Evolutionary conservation across 2,797 vertebrate species (phyloP).

Genomic region (Numenius phaeopus): DNA sequence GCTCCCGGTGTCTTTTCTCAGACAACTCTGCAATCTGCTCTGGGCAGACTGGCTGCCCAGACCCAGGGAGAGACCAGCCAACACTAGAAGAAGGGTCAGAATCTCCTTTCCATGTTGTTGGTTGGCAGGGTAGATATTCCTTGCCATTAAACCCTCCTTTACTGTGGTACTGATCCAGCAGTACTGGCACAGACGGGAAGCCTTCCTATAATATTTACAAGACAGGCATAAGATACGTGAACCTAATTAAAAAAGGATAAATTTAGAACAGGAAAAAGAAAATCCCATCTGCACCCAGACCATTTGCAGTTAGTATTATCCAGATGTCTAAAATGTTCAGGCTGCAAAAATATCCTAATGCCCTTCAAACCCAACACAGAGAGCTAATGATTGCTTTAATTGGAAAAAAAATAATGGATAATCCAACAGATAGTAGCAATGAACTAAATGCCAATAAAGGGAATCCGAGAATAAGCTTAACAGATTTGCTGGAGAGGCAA

Average conservation of each 20-base stretch:
- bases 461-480: constrained; percentile 7
- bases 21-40: neutral
- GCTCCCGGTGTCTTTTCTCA: neutral
- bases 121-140: neutral
- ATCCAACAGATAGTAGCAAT: constrained; percentile 7
- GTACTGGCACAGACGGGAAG: neutral
- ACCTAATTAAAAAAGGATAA: neutral
- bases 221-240: accelerated
- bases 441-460: constrained; percentile 18
- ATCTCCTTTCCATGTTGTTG: neutral
- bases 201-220: neutral
- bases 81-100: neutral
- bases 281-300: neutral
- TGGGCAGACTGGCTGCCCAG: neutral
- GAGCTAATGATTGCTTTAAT: constrained; percentile 18
- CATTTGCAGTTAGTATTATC: neutral
- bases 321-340: neutral
- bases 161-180: neutral
- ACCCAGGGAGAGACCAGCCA: neutral
- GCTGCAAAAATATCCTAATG: neutral
- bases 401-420: neutral
- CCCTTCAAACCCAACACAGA: neutral
- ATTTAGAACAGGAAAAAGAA: neutral
- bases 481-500: constrained; percentile 17
- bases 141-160: neutral